Conservation (phyloP, 2,888 invertebrate species). For the Dasypolia templi region DNA sequence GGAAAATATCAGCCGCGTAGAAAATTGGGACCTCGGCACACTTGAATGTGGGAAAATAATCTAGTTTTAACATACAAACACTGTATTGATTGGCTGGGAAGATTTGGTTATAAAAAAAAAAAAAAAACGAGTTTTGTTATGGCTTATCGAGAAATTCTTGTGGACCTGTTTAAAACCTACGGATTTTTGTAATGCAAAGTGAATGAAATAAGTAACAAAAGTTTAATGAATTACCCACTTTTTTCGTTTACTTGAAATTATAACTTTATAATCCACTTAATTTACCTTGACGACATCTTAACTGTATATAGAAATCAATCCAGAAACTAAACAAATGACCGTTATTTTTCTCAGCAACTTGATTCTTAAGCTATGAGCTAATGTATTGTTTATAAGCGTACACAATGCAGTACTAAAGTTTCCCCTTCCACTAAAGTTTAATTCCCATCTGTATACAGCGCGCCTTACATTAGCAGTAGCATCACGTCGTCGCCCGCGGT, state of each 20-base stretch:
- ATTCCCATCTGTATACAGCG: conserved; percentile 58
- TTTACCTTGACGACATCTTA: background rate
- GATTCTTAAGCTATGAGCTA: conserved; percentile 21
- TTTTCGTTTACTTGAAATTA: background rate
- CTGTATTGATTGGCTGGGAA: conserved; percentile 51
- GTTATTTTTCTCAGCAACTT: conserved; percentile 17
- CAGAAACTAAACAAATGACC: background rate
- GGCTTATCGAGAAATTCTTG: background rate
- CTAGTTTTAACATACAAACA: conserved; percentile 58
- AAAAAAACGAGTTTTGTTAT: no score
- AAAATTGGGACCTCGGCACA: conserved; percentile 62
- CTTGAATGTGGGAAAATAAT: conserved; percentile 63
- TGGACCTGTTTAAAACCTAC: background rate
- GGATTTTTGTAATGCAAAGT: background rate
- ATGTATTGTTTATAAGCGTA: conserved; percentile 48
- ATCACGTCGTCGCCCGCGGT: conserved; percentile 65
- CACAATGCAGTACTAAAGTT: conserved; percentile 44
- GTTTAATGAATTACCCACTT: background rate
- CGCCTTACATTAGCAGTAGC: conserved; percentile 53
- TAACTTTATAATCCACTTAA: background rate
- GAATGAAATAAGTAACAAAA: background rate
- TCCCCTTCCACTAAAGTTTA: conserved; percentile 43
- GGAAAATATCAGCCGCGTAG: conserved; percentile 64
- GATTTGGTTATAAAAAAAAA: conserved; percentile 18
- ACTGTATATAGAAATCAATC: background rate